Conservation (phyloP, 92 coral and sea anemone species). For the Zoanthus sociatus region DNA sequence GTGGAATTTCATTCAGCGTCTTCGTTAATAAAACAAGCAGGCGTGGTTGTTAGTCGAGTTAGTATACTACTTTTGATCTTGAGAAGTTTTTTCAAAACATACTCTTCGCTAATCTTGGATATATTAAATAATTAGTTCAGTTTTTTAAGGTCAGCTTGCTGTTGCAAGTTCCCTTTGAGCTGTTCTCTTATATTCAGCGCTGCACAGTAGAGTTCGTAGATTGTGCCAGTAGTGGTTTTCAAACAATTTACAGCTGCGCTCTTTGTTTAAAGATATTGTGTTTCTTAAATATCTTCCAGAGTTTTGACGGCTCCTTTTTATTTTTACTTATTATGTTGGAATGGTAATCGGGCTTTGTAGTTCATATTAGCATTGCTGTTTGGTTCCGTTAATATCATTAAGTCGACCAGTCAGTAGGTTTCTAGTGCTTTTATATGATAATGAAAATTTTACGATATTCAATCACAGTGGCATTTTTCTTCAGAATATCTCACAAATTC, state of each 20-base stretch:
- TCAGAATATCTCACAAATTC: too few relatives aligned
- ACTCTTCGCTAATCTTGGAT: background rate
- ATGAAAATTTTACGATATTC: too few relatives aligned
- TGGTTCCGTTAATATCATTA: too few relatives aligned
- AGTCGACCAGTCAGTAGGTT: too few relatives aligned
- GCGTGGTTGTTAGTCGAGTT: background rate
- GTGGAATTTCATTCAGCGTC: background rate
- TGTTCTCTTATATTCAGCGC: background rate
- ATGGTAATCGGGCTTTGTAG: too few relatives aligned
- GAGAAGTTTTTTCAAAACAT: background rate
- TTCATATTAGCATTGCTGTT: too few relatives aligned
- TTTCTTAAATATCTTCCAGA: background rate
- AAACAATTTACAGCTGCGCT: background rate
- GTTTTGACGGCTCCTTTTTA: background rate
- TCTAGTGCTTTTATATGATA: too few relatives aligned
- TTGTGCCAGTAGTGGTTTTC: background rate
- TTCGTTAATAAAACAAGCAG: background rate
- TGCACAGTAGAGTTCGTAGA: background rate
- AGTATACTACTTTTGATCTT: background rate
- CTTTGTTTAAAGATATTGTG: background rate
- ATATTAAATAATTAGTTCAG: background rate
- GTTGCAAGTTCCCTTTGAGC: background rate
- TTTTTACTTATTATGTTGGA: too few relatives aligned
- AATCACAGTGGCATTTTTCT: too few relatives aligned
- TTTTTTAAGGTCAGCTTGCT: background rate